Conservation (phyloP, 2,113 vertebrate genomes). For the Phoenicopterus ruber region DNA sequence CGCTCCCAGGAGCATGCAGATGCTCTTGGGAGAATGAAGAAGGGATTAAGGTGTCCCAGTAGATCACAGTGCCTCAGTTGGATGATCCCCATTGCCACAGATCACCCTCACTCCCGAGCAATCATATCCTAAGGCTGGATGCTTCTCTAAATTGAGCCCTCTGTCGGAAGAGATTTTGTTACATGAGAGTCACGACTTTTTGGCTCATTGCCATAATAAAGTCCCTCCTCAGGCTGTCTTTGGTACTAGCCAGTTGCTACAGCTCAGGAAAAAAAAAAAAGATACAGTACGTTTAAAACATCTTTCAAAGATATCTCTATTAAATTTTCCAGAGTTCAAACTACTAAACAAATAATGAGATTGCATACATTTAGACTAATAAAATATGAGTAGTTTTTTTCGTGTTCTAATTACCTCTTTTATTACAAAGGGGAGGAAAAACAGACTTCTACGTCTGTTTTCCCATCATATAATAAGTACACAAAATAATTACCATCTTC, state of each 20-base stretch:
- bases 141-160: neutral
- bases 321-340: neutral
- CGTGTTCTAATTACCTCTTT: neutral
- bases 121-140: neutral
- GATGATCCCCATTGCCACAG: rapidly evolving
- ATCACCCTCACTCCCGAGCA: neutral
- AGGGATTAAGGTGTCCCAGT: neutral
- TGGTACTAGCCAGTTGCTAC: neutral
- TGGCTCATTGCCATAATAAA: neutral
- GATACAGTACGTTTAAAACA: neutral
- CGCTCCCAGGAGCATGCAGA: neutral
- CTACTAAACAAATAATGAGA: neutral
- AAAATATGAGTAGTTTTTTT: neutral
- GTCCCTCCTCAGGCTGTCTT: neutral
- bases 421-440: neutral
- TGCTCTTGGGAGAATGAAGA: neutral
- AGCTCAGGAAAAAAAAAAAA: neutral
- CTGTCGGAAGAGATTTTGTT: neutral
- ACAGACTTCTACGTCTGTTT: neutral
- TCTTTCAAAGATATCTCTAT: neutral
- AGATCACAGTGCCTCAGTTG: neutral
- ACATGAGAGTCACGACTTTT: neutral
- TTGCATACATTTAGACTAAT: neutral
- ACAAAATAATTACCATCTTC: neutral
- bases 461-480: neutral